These are phyloP conservation scores for Catonia carolina DNA, from an alignment of 2,888 invertebrate species.

Conservation along the genomic window DNA sequence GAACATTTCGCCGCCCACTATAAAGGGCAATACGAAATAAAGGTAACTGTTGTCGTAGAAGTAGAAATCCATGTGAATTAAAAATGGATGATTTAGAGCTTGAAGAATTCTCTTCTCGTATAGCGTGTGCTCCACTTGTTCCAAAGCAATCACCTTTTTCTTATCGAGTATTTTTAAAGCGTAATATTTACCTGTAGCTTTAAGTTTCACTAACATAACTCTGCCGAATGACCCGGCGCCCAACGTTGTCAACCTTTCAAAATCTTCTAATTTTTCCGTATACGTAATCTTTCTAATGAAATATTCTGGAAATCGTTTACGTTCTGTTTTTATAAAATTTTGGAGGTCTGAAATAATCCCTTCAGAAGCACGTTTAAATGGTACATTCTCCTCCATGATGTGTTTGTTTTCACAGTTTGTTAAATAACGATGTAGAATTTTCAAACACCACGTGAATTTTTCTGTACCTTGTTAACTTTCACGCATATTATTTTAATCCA, in stretches of 20 bases:
- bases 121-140: slow-evolving; percentile 1
- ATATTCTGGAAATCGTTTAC: not conserved
- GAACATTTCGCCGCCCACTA: slow-evolving; percentile 87
- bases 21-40: slow-evolving; percentile 81
- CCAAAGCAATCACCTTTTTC: not conserved
- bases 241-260: slow-evolving; percentile 1
- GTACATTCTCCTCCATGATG: too few species aligned
- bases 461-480: too few species aligned
- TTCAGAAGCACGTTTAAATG: too few species aligned
- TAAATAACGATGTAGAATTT: too few species aligned
- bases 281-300: not conserved
- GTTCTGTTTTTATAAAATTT: not conserved
- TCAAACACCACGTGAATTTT: too few species aligned
- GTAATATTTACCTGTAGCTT: slow-evolving; percentile 1
- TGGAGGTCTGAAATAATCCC: too few species aligned
- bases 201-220: slow-evolving; percentile 1
- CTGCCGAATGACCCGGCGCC: not conserved
- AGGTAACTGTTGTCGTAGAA: slow-evolving; percentile 47
- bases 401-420: too few species aligned
- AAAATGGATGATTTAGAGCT: slow-evolving; percentile 79
- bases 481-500: too few species aligned
- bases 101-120: slow-evolving; percentile 82
- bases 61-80: slow-evolving; percentile 74
- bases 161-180: slow-evolving; percentile 5
- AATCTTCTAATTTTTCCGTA: slow-evolving; percentile 1